Evolutionary conservation across 1,140 invertebrate genomes (phyloP).

Genomic region (Atta texana): DNA sequence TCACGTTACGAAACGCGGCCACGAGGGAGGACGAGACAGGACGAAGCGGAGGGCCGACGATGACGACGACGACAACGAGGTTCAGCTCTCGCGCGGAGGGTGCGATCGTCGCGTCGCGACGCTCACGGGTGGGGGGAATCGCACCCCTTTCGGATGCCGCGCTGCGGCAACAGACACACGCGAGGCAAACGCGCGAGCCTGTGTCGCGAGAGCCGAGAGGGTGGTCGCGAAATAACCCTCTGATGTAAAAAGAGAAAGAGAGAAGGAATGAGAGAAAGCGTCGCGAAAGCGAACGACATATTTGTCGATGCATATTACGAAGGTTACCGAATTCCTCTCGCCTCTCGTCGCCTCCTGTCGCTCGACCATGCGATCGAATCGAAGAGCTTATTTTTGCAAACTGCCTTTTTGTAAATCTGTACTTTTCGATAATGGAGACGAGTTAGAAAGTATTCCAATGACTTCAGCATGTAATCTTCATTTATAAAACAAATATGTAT

Average conservation of each 20-base stretch:
- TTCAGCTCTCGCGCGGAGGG: conserved; percentile 38
- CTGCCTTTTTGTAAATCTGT: background rate
- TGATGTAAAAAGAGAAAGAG: background rate
- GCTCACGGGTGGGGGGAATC: conserved; percentile 1
- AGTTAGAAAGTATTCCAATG: background rate
- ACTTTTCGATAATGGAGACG: background rate
- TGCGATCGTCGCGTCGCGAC: conserved; percentile 68
- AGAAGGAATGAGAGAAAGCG: background rate
- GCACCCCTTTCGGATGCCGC: conserved; percentile 35
- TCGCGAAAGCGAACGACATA: conserved; percentile 59
- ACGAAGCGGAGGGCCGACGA: background rate
- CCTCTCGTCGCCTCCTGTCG: background rate
- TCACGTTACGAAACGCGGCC: conserved; percentile 15
- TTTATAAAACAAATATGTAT: background rate
- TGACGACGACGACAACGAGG: conserved; percentile 1
- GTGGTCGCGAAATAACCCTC: conserved; percentile 50
- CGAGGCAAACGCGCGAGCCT: conserved; percentile 29
- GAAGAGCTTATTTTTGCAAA: conserved; percentile 39
- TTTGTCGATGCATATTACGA: conserved; percentile 74
- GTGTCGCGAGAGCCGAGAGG: conserved; percentile 25
- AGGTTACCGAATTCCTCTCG: conserved; percentile 67
- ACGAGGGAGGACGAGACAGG: background rate
- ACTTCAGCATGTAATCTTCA: background rate
- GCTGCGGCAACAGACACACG: conserved; percentile 41
- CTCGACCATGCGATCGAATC: conserved; percentile 19